phyloP scores from a whole-genome alignment of 2,888 invertebrate species.

The Galerucella calmariensis region DNA sequence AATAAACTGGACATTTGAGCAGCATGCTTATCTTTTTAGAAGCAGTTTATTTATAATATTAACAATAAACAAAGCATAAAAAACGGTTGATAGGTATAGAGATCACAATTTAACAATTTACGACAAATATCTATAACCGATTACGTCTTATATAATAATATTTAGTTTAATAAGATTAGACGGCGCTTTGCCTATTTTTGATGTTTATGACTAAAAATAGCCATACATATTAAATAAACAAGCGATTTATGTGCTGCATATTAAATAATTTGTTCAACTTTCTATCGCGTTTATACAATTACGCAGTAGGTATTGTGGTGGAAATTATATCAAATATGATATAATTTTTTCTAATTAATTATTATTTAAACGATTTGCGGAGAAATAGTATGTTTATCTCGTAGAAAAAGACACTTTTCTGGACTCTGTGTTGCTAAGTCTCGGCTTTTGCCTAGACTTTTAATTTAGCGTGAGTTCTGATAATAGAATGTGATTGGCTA shows the following conservation, averaged over 20 bases:
- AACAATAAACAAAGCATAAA: background rate
- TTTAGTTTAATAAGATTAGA: slow-evolving; percentile 9
- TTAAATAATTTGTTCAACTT: slow-evolving; percentile 12
- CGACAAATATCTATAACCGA: slow-evolving; percentile 17
- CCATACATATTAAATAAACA: slow-evolving; percentile 18
- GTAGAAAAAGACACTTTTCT: no score
- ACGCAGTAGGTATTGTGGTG: background rate
- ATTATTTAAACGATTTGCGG: no score
- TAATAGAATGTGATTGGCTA: no score
- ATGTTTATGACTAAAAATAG: slow-evolving; percentile 32
- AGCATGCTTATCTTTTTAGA: background rate
- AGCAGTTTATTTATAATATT: background rate
- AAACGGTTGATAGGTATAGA: slow-evolving; percentile 17
- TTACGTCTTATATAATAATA: slow-evolving; percentile 27
- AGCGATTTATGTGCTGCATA: slow-evolving; percentile 6
- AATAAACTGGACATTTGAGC: no score
- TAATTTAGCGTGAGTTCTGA: no score
- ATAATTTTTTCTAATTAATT: no score
- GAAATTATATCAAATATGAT: background rate
- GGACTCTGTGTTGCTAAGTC: no score
- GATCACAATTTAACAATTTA: slow-evolving; percentile 21
- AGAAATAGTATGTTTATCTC: no score
- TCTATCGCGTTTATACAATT: background rate
- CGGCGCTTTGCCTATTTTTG: slow-evolving; percentile 20
- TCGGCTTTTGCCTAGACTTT: no score